Base-by-base conservation (phyloP, 2,888 invertebrate genomes). In the Anthophora plumipes region DNA sequence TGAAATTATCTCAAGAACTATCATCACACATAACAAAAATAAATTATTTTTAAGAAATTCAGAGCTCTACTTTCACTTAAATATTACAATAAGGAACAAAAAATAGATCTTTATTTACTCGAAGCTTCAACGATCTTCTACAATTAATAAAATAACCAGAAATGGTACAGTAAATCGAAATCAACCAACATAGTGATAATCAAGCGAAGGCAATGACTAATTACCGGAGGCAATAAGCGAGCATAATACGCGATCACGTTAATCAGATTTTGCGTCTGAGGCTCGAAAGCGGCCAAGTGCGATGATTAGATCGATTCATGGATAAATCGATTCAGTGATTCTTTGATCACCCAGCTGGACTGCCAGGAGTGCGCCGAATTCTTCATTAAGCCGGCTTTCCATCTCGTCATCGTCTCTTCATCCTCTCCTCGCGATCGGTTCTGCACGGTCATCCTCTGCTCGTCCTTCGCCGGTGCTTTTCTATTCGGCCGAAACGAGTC, bases 221-320 rank as follows among this genome's bases (percentile, higher is more conserved):
- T 80, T 82, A 69, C 31, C 52, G 25, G 46, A 25, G 66, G 43
- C 73, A 70, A 73, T 81, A 80, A 67, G 72, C 69, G 25, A 9
- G 55, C 59, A 70, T 77, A 70, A 74, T 68, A 60, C 22, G 48
- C 14, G 46, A 9, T 46, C 46, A 43, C 59, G 72, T 68, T 61
- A 59, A 52, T 69, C 71, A 66, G 31, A 52, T 55, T 59, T 50
- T 41, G 43, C 25, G 14, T n/a, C 41, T 7, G 3, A n/a, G 25
- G 14, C n/a, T 14, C 9, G 57, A 46, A 50, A 69, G 46, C 61
- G 46, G 37, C 68, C 20, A 46, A 12, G 46, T 6, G 6, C 57
- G 85, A 77, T 87, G 87, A 87, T 87, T 87, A 85, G 84, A 85
- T 88, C 82, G 81, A 85, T 87, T 87, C 88, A 88, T 69, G 75